Conservation (phyloP, 2,888 invertebrate genomes). For the Cryptocephalus primarius region DNA sequence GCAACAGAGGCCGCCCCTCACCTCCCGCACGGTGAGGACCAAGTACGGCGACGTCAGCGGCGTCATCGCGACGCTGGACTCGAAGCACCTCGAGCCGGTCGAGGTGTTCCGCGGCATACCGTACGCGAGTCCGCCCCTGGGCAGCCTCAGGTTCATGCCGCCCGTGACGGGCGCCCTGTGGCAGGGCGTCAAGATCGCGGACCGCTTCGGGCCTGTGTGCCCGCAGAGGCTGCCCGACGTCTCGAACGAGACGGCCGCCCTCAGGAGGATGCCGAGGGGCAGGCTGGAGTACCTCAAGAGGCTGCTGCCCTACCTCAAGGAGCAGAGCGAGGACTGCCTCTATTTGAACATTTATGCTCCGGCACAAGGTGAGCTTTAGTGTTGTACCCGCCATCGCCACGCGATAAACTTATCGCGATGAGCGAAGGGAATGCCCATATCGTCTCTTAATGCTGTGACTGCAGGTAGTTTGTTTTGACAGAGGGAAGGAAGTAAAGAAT, state of each 20-base stretch:
- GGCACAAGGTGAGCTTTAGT: slow-evolving; percentile 61
- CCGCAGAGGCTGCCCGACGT: slow-evolving; percentile 84
- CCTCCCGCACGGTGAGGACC: slow-evolving; percentile 75
- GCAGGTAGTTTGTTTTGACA: too few species aligned
- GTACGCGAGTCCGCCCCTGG: slow-evolving; percentile 86
- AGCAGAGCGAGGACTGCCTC: slow-evolving; percentile 95
- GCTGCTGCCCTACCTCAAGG: slow-evolving; percentile 73
- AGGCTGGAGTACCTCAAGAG: slow-evolving; percentile 80
- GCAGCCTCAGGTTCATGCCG: slow-evolving; percentile 88
- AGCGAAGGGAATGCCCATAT: background rate
- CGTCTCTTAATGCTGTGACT: too few species aligned
- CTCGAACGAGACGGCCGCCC: slow-evolving; percentile 70
- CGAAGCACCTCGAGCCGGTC: slow-evolving; percentile 74
- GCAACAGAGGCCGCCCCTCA: slow-evolving; percentile 40
- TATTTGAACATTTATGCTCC: slow-evolving; percentile 96
- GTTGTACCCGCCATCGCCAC: background rate
- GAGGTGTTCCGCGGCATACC: slow-evolving; percentile 90
- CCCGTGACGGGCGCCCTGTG: slow-evolving; percentile 89
- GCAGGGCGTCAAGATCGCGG: slow-evolving; percentile 81
- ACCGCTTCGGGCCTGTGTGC: slow-evolving; percentile 82
- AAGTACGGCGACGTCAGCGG: slow-evolving; percentile 83
- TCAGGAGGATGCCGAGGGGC: slow-evolving; percentile 79
- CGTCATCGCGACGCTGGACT: slow-evolving; percentile 71
- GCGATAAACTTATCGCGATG: too few species aligned
- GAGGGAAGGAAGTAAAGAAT: too few species aligned